Evolutionary conservation across 2,113 vertebrate genomes (phyloP), one percentile per base, ranked within the genome.

Genomic region (Cariama cristata): DNA sequence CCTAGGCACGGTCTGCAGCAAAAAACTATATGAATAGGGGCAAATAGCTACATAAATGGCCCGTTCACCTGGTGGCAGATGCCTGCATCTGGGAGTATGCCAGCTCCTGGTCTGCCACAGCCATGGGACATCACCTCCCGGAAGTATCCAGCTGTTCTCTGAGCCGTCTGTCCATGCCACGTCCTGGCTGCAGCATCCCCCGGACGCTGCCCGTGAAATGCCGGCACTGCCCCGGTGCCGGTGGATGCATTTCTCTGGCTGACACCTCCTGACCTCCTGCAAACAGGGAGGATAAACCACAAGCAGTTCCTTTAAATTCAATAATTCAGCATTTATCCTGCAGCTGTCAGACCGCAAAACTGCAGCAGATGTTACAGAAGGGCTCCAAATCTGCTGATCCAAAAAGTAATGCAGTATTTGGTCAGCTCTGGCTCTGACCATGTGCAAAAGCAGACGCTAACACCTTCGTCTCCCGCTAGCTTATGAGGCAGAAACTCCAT

Each of bases 341-440:
- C 86, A 91, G 84, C 81, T 97, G 69, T 77, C 89, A 59, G 63
- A 76, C 23, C 63, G 56, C 62, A 69, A 86, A 82, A 60, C 59
- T 82, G 59, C 81, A 97, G 88, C 92, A 96, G 93, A 79, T 88
- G 75, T 86, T 86, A 64, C 82, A 86, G 80, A 79, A 88, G 53
- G n/a, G 56, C 50, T 86, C 35, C 24, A 53, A 18, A 26, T 52
- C 74, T 59, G 28, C 42, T 66, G 64, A 22, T 63, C 42, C 30
- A 18, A 47, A 95, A 81, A 73, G 30, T 22, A 89, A 86, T 49
- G 53, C 38, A 6, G 20, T 60, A 49, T 66, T 27, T 5, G 19
- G 35, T 91, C 82, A 79, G 85, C 75, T 95, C 86, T 90, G 85
- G n/a, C 40, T 42, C 52, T 6, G 24, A 45, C 68, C 59, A 69